Percentiles rank a stretch among this genome's conserved stretches.
phyloP scores from a whole-genome alignment of 2,113 vertebrate species.

The Actenoides hombroni region DNA sequence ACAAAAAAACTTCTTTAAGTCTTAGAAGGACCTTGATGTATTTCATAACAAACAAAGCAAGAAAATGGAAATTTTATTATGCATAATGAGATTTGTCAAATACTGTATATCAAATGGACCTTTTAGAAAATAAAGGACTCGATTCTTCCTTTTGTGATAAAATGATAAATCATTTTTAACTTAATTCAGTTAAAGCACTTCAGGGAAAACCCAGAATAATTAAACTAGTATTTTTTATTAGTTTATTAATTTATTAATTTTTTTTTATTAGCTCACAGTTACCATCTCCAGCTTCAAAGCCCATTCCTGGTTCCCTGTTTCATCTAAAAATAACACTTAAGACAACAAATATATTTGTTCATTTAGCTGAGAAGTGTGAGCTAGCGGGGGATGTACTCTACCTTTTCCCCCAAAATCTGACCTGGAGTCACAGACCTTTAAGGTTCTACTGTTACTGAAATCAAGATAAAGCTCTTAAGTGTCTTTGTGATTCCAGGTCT shows the following conservation, averaged over 20 bases:
- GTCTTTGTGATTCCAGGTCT: no score
- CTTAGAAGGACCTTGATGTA: background rate
- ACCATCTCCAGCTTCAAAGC: background rate
- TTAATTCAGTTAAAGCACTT: background rate
- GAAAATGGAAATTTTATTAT: background rate
- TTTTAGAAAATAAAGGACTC: background rate
- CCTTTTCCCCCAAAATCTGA: background rate
- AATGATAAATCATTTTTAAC: background rate
- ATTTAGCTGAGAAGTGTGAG: background rate
- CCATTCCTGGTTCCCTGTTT: background rate
- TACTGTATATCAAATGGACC: rapidly evolving
- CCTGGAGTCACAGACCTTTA: background rate
- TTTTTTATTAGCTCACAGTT: background rate
- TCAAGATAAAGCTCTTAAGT: background rate
- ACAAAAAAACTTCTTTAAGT: background rate
- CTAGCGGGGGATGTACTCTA: background rate
- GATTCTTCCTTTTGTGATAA: background rate
- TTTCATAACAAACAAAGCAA: background rate
- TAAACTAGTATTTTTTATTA: background rate
- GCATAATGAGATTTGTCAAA: background rate
- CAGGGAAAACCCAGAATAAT: background rate
- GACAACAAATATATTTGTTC: background rate
- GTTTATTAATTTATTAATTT: no score
- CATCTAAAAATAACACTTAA: background rate
- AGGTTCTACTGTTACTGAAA: background rate